Conservation (phyloP, 2,113 vertebrate species). For the Rana temporaria region DNA sequence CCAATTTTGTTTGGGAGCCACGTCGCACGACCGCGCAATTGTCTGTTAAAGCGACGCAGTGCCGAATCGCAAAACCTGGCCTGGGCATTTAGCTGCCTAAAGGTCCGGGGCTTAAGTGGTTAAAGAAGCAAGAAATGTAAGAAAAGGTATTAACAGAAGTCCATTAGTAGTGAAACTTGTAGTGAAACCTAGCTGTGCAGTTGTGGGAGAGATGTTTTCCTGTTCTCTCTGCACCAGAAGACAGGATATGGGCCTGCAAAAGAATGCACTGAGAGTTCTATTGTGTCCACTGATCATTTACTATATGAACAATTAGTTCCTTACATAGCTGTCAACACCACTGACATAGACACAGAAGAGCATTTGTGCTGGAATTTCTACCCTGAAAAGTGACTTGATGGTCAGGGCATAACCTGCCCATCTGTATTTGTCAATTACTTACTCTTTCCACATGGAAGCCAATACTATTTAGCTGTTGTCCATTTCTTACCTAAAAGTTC, state of each 20-base stretch:
- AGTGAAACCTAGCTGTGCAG: not conserved
- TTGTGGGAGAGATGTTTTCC: constrained; percentile 11
- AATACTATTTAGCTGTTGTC: not conserved
- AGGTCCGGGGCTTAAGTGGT: no score
- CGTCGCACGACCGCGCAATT: no score
- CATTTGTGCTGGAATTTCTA: constrained; percentile 1
- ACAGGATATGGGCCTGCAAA: constrained; percentile 16
- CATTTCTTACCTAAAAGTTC: not conserved
- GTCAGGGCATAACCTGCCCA: constrained; percentile 26
- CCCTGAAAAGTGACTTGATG: constrained; percentile 8
- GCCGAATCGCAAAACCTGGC: no score
- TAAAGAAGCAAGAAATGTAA: no score
- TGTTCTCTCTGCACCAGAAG: constrained; percentile 2
- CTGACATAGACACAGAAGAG: constrained; percentile 22
- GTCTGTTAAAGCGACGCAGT: no score
- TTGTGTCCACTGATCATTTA: constrained; percentile 37
- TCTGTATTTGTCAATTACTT: constrained; percentile 36
- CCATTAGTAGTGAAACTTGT: not conserved
- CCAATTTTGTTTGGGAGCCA: no score
- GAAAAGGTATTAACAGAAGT: no score
- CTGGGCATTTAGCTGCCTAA: no score
- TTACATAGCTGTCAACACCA: constrained; percentile 12
- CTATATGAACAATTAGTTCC: constrained; percentile 23
- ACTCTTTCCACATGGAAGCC: not conserved
- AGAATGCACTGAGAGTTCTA: constrained; percentile 19